A percentile compares a stretch with the other conserved stretches of the same genome.
Conservation (phyloP, 2,113 vertebrate genomes). For the Abramis brama region DNA sequence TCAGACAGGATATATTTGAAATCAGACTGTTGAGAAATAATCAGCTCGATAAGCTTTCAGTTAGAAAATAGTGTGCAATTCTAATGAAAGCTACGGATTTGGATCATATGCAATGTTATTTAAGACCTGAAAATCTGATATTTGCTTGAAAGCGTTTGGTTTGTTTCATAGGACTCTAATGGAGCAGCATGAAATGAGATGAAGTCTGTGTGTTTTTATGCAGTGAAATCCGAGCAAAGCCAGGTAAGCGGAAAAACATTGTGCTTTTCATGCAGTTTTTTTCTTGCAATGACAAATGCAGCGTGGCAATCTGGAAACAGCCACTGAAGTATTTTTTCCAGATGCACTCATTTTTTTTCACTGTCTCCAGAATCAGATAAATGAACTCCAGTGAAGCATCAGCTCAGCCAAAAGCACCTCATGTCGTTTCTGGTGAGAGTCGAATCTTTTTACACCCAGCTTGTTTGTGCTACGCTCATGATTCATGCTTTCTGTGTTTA, state of each 20-base stretch:
- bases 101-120: background rate
- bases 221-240: constrained; percentile 36
- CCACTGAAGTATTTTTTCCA: background rate
- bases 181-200: background rate
- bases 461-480: background rate
- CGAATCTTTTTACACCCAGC: background rate
- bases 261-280: background rate
- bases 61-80: too few relatives aligned
- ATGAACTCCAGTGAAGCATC: constrained; percentile 59
- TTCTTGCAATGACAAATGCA: background rate
- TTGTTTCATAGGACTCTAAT: constrained; percentile 10
- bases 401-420: constrained; percentile 67
- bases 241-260: constrained; percentile 32
- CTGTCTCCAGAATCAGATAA: constrained; percentile 62
- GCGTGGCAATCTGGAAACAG: background rate
- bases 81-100: background rate
- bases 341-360: background rate
- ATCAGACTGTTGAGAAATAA: background rate
- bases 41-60: too few relatives aligned
- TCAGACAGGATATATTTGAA: background rate
- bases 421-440: constrained; percentile 83
- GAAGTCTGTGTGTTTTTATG: background rate
- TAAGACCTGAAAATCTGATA: background rate
- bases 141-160: background rate
- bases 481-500: background rate